Evolutionary conservation across 2,888 invertebrate species (phyloP).

Genomic region (Cylindroiulus punctatus): DNA sequence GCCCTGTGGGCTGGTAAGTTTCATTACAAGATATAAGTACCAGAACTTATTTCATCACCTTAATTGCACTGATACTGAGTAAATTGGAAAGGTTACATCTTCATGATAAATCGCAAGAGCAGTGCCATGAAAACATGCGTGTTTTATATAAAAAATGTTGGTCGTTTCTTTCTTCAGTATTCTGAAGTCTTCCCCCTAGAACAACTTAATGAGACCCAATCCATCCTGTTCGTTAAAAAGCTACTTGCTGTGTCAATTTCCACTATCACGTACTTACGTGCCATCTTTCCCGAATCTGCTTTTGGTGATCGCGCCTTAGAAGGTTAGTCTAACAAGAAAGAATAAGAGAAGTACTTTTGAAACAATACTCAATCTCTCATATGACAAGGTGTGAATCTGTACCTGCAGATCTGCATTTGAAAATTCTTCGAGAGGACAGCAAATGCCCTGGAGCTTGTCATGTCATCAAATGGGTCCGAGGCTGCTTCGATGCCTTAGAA

Average conservation of each 20-base stretch:
- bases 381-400: neutral
- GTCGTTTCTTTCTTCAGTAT: constrained; percentile 63
- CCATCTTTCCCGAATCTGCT: constrained; percentile 68
- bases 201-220: constrained; percentile 64
- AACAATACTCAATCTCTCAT: neutral
- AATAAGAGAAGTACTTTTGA: neutral
- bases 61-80: no score
- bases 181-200: constrained; percentile 65
- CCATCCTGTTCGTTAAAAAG: constrained; percentile 67
- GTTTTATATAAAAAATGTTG: neutral
- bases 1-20: neutral
- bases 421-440: constrained; percentile 65
- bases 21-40: no score
- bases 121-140: no score
- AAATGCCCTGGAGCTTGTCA: constrained; percentile 65
- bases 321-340: constrained; percentile 61
- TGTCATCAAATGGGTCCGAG: constrained; percentile 67
- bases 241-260: constrained; percentile 67
- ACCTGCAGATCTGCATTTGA: constrained; percentile 64
- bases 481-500: constrained; percentile 68
- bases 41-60: no score
- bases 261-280: constrained; percentile 66
- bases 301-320: constrained; percentile 66
- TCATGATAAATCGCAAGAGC: no score
- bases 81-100: no score